Evolutionary conservation across 1,140 invertebrate species (phyloP).

Genomic region (Drosophila lini): DNA sequence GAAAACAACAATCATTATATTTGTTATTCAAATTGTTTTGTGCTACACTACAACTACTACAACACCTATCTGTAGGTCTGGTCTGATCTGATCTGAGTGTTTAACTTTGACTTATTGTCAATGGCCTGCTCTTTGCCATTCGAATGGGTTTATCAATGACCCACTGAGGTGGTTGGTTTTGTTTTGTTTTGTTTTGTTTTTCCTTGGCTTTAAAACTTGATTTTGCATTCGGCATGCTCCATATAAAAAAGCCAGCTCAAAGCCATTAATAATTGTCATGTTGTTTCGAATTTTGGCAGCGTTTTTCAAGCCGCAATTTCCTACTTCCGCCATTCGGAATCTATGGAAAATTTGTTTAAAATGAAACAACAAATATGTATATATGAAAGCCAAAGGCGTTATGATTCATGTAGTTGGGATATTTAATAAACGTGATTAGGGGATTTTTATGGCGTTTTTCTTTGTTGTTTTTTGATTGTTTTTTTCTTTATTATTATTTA

Average conservation of each 20-base stretch:
- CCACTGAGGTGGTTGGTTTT: constrained; percentile 24
- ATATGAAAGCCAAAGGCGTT: constrained; percentile 3
- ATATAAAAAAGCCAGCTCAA: constrained; percentile 22
- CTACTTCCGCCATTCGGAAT: constrained; percentile 63
- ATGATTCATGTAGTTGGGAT: constrained; percentile 53
- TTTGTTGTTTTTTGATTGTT: not conserved
- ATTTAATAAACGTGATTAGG: constrained; percentile 62
- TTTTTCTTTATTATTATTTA: constrained; percentile 2
- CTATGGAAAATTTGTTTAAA: constrained; percentile 57
- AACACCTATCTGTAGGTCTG: not conserved
- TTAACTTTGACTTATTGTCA: constrained; percentile 9
- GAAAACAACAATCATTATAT: not conserved
- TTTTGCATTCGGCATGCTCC: constrained; percentile 58
- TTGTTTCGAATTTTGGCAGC: constrained; percentile 21
- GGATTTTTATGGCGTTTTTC: constrained; percentile 17
- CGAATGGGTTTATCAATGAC: constrained; percentile 38
- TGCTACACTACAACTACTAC: not conserved
- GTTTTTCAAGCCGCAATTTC: constrained; percentile 66
- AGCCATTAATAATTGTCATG: constrained; percentile 63
- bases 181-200: constrained; percentile 9
- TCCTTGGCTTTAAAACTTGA: constrained; percentile 18
- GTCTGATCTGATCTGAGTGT: not conserved
- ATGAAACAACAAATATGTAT: not conserved
- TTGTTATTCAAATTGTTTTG: not conserved
- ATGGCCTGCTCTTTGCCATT: constrained; percentile 32